Evolutionary conservation across 2,797 vertebrate genomes (phyloP), one percentile per base, ranked within the genome.

Genomic region (Fistularia commersonii): DNA sequence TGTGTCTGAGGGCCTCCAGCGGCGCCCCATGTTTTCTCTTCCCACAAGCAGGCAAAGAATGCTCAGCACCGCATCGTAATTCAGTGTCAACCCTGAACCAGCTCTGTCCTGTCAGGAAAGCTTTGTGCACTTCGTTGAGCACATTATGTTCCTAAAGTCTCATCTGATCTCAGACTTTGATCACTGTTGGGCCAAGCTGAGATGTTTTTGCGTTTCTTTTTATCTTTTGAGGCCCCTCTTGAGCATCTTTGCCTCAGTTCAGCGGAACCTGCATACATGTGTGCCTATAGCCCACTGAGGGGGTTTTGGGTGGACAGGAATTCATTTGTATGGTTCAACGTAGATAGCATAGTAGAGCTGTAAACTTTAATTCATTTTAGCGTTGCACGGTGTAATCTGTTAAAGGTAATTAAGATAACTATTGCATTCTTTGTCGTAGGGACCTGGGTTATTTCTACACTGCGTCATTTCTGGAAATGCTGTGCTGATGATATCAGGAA

Each of bases 111-210:
- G 84, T 87, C 86, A 79, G 69, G 65, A 67, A 43, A 3, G 71
- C 57, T 87, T 59, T 31, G 60, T 61, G 53, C 77, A 84, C 77
- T 74, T n/a, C 57, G 60, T 58, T 68, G 72, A 78, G 52, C 83
- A 77, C 78, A 78, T 86, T 86, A 77, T 84, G 76, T 61, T 72
- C 49, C 65, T 8, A 44, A 66, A 81, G 77, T 80, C 77, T 54
- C 72, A 52, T 76, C 71, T 75, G 72, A 75, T 69, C 55, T 80
- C 50, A n/a, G 68, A 69, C 83, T 83, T 86, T 86, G 78, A 83
- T 84, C 76, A 49, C 56, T 49, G 65, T 52, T 33, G 35, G 46
- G 23, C 45, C 59, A 53, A 64, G 64, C 45, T 51, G 35, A 78
- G 68, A 64, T 57, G 64, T 11, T 57, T 69, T 72, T 76, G 57